A percentile compares a stretch with the other conserved stretches of the same genome.
Conservation (phyloP, 1,140 invertebrate genomes). For the Nephotettix cincticeps region DNA sequence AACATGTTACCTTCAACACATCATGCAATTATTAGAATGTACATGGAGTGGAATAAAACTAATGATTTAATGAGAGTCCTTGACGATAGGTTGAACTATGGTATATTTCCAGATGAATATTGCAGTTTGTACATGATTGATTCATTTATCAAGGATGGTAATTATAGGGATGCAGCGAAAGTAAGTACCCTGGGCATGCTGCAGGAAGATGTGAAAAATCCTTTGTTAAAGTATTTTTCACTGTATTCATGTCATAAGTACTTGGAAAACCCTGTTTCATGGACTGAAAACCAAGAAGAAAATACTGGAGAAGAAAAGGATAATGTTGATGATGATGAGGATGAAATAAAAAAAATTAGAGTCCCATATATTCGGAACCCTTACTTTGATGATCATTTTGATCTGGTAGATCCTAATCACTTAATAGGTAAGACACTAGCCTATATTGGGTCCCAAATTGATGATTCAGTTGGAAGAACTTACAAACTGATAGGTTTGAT, state of each 20-base stretch:
- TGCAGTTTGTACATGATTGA: constrained; percentile 81
- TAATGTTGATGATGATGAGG: constrained; percentile 41
- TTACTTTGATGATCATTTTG: constrained; percentile 86
- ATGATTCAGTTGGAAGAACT: constrained; percentile 59
- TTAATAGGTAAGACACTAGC: constrained; percentile 78
- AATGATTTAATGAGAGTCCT: constrained; percentile 70
- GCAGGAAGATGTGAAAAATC: constrained; percentile 82
- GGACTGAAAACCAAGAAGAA: constrained; percentile 51
- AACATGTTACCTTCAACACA: constrained; percentile 74
- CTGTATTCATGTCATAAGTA: constrained; percentile 76
- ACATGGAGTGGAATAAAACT: constrained; percentile 56
- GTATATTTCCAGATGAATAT: constrained; percentile 83
- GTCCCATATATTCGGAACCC: constrained; percentile 78
- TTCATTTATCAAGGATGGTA: constrained; percentile 65
- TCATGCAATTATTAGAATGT: constrained; percentile 73
- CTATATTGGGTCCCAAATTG: constrained; percentile 55
- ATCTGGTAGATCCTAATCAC: constrained; percentile 64
- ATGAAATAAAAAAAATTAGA: constrained; percentile 73
- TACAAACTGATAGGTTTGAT: constrained; percentile 66
- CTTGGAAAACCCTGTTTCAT: constrained; percentile 58
- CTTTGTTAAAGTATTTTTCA: constrained; percentile 65
- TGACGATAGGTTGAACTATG: constrained; percentile 81
- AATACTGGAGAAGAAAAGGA: constrained; percentile 47
- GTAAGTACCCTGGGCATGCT: constrained; percentile 79
- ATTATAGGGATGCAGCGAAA: constrained; percentile 71